phyloP scores from a whole-genome alignment of 2,113 vertebrate species.

The Marcusenius ussheri region DNA sequence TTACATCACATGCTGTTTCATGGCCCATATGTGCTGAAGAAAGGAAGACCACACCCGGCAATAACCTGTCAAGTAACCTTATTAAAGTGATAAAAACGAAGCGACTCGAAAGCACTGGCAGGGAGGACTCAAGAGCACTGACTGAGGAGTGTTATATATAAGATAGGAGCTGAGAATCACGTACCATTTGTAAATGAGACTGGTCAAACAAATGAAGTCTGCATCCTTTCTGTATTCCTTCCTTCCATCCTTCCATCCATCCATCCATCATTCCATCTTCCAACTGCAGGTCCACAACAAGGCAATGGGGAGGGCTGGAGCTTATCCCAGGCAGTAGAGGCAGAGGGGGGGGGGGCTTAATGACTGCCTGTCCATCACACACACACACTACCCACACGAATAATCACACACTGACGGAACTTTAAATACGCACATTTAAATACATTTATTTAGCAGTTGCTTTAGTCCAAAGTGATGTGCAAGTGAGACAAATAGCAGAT shows the following conservation, averaged over 20 bases:
- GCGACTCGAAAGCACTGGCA: background rate
- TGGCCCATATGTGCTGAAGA: background rate
- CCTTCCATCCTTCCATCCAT: background rate
- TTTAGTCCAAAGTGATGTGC: background rate
- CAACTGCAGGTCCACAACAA: background rate
- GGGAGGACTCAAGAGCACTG: background rate
- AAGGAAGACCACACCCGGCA: background rate
- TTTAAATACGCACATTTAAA: background rate
- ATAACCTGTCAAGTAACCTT: background rate
- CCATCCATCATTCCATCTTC: background rate
- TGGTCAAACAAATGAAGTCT: background rate
- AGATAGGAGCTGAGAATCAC: background rate
- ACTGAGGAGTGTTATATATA: background rate
- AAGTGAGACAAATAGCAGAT: background rate
- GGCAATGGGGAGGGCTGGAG: background rate
- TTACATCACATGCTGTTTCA: background rate
- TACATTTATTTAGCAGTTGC: background rate
- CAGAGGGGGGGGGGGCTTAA: background rate
- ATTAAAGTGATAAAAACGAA: background rate
- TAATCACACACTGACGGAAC: background rate
- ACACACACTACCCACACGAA: background rate
- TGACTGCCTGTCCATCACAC: background rate
- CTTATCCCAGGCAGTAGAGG: background rate
- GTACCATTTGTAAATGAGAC: background rate
- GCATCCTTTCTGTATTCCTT: background rate